phyloP scores from a whole-genome alignment of 2,113 vertebrate species.

The Irena cyanogastra region DNA sequence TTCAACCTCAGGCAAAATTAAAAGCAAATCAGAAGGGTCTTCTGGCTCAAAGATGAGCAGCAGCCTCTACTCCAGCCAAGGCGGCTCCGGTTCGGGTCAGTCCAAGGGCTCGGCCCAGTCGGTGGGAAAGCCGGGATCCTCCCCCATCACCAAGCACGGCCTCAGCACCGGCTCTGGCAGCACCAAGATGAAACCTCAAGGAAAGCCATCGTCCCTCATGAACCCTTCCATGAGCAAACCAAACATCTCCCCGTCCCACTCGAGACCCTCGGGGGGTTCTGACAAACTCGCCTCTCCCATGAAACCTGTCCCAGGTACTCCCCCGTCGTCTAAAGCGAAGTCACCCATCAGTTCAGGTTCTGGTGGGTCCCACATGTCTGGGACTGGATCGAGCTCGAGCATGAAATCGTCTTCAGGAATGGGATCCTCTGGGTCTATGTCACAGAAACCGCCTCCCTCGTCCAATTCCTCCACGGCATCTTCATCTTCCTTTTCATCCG shows the following conservation, averaged over 20 bases:
- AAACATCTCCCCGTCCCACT: slow-evolving; percentile 97
- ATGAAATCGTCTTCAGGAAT: slow-evolving; percentile 86
- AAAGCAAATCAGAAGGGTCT: slow-evolving; percentile 89
- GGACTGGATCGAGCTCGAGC: slow-evolving; percentile 78
- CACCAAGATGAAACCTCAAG: slow-evolving; percentile 91
- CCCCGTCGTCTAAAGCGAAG: slow-evolving; percentile 94
- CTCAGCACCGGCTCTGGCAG: slow-evolving; percentile 78
- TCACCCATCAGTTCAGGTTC: slow-evolving; percentile 91
- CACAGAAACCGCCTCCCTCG: slow-evolving; percentile 79
- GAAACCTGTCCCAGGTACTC: slow-evolving; percentile 95
- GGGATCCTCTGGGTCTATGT: slow-evolving; percentile 84
- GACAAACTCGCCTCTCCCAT: slow-evolving; percentile 94
- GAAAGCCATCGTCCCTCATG: slow-evolving; percentile 93
- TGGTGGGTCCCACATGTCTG: slow-evolving; percentile 83
- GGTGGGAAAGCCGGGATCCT: slow-evolving; percentile 90
- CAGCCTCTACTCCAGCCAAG: slow-evolving; percentile 83
- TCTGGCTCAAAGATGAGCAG: slow-evolving; percentile 81
- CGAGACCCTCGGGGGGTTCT: slow-evolving; percentile 83
- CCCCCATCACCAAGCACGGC: slow-evolving; percentile 92
- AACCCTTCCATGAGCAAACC: slow-evolving; percentile 93
- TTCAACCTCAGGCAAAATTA: slow-evolving; percentile 91
- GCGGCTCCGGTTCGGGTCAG: slow-evolving; percentile 78
- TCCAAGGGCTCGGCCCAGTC: slow-evolving; percentile 91
- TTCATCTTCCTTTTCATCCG: slow-evolving; percentile 80
- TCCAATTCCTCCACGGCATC: slow-evolving; percentile 77